These are phyloP conservation scores for Mionectes macconnelli DNA, from an alignment of 2,113 vertebrate genomes.

Conservation along the genomic window DNA sequence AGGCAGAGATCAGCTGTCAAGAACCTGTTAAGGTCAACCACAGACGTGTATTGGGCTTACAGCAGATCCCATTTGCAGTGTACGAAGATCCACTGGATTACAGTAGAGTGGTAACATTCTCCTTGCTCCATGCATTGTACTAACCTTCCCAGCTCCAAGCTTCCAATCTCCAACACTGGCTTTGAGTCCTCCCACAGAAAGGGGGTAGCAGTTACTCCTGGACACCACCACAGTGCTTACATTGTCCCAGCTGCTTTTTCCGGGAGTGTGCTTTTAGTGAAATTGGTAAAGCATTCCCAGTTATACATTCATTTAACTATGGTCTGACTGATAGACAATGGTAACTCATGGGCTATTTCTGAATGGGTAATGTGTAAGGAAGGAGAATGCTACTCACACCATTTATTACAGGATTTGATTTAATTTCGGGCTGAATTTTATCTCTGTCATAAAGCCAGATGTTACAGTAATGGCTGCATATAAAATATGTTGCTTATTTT, in stretches of 20 bases:
- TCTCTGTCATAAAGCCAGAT: not conserved
- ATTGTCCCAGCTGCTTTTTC: not conserved
- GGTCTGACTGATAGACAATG: not conserved
- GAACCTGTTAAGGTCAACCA: not conserved
- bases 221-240: not conserved
- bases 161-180: rapidly evolving
- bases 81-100: not conserved
- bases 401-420: not conserved
- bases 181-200: not conserved
- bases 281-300: not conserved
- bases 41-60: not conserved
- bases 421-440: not conserved
- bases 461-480: not conserved
- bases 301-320: not conserved
- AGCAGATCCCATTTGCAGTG: not conserved
- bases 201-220: not conserved
- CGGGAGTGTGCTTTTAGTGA: not conserved
- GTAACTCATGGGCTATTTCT: not conserved
- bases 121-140: not conserved
- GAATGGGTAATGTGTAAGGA: not conserved
- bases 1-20: not conserved
- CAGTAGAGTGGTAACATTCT: not conserved
- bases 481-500: not conserved
- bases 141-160: not conserved
- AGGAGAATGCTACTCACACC: not conserved